Percentiles rank a stretch among this genome's conserved stretches.
Conservation (phyloP, 2,797 vertebrate genomes). For the Leptodactylus fallax region DNA sequence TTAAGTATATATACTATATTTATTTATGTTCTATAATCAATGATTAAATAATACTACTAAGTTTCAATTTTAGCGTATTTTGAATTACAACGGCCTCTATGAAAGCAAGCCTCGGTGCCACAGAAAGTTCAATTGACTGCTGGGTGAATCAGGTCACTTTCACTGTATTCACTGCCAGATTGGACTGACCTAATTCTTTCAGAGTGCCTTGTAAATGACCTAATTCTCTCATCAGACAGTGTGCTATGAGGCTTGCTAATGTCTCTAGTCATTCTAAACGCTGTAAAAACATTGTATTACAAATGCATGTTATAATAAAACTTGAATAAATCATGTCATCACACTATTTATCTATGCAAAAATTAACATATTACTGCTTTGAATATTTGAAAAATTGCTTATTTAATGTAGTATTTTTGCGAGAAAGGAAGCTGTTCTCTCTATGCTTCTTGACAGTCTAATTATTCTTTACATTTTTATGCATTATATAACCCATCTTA, state of each 20-base stretch:
- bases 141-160: slow-evolving; percentile 63
- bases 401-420: slow-evolving; percentile 31
- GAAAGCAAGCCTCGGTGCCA: slow-evolving; percentile 24
- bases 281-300: slow-evolving; percentile 55
- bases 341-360: slow-evolving; percentile 49
- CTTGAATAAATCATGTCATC: slow-evolving; percentile 51
- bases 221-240: slow-evolving; percentile 62
- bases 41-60: background rate
- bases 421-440: slow-evolving; percentile 9
- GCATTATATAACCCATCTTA: background rate
- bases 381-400: slow-evolving; percentile 36
- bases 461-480: background rate
- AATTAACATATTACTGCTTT: slow-evolving; percentile 25
- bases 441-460: slow-evolving; percentile 8
- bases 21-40: background rate
- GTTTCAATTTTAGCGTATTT: slow-evolving; percentile 15
- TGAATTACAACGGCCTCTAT: slow-evolving; percentile 8
- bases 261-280: slow-evolving; percentile 55
- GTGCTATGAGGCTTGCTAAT: slow-evolving; percentile 62
- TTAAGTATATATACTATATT: background rate
- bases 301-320: slow-evolving; percentile 58
- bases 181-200: slow-evolving; percentile 63
- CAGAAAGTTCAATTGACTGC: slow-evolving; percentile 49
- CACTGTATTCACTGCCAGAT: slow-evolving; percentile 59
- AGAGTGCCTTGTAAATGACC: slow-evolving; percentile 63